Conservation (phyloP, 2,797 vertebrate species). For the Bufotes viridis region DNA sequence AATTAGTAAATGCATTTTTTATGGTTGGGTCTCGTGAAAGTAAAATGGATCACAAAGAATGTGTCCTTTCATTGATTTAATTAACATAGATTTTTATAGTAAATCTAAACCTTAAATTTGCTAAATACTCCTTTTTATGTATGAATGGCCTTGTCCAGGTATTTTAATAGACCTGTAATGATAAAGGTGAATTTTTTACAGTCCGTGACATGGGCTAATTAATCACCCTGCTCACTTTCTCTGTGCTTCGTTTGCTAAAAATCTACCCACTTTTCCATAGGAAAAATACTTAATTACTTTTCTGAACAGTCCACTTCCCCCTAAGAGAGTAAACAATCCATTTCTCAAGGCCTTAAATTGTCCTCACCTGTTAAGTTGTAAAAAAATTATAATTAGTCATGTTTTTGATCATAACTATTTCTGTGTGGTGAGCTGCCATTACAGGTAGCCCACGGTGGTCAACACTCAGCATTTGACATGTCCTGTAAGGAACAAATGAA, state of each 20-base stretch:
- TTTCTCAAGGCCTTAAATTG: not conserved
- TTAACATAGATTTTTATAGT: conserved; percentile 62
- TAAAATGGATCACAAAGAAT: conserved; percentile 63
- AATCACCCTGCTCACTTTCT: conserved; percentile 40
- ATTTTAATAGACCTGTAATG: conserved; percentile 59
- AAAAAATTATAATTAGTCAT: not conserved
- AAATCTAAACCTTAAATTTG: conserved; percentile 60
- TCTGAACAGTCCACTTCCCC: not conserved
- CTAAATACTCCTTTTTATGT: conserved; percentile 56
- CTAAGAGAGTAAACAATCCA: not conserved
- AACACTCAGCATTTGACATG: not conserved
- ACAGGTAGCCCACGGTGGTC: not conserved
- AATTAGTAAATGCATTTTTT: conserved; percentile 64
- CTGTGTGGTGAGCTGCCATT: not conserved
- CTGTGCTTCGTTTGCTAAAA: conserved; percentile 15
- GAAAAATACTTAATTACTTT: not conserved
- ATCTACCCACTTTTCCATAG: not conserved
- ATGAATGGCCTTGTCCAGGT: conserved; percentile 40
- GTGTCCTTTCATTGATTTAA: conserved; percentile 63
- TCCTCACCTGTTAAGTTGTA: not conserved
- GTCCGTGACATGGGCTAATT: conserved; percentile 47
- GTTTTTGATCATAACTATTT: not conserved
- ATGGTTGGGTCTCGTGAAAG: conserved; percentile 64
- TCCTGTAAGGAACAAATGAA: no score
- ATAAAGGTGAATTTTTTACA: conserved; percentile 58